Evolutionary conservation across 2,113 vertebrate species (phyloP).

Genomic region (Halichoerus grypus): DNA sequence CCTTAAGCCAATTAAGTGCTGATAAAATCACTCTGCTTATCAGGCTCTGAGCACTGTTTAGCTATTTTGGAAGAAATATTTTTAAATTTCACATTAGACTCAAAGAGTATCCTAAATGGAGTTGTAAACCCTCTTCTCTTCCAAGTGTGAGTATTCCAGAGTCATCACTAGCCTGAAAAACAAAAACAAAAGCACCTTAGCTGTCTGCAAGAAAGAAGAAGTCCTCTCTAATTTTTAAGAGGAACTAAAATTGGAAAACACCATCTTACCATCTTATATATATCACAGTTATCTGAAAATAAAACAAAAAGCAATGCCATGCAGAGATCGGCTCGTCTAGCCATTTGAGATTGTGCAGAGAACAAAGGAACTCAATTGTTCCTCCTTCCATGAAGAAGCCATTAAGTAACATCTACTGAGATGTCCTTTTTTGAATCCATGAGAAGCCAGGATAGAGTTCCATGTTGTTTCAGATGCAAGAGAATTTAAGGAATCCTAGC

Average conservation of each 20-base stretch:
- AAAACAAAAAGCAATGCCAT: neutral
- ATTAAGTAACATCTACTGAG: neutral
- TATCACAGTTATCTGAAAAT: neutral
- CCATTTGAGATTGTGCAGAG: neutral
- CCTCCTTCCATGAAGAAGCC: neutral
- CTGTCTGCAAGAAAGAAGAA: neutral
- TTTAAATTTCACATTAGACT: neutral
- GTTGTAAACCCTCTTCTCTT: neutral
- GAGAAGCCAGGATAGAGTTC: neutral
- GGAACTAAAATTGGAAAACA: neutral
- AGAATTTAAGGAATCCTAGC: neutral
- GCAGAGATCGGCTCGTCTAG: neutral
- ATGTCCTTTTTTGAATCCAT: neutral
- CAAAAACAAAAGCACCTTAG: neutral
- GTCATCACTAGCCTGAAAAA: neutral
- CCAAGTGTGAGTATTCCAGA: neutral
- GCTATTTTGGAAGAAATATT: conserved; percentile 35
- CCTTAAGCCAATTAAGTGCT: neutral
- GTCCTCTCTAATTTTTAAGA: neutral
- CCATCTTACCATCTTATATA: neutral
- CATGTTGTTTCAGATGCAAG: neutral
- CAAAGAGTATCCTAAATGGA: neutral
- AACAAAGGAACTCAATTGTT: neutral
- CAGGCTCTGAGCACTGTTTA: neutral
- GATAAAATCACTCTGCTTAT: neutral